Evolutionary conservation across 1,140 invertebrate genomes (phyloP), one percentile per base, ranked within the genome.

Genomic region (Bemisia tabaci): DNA sequence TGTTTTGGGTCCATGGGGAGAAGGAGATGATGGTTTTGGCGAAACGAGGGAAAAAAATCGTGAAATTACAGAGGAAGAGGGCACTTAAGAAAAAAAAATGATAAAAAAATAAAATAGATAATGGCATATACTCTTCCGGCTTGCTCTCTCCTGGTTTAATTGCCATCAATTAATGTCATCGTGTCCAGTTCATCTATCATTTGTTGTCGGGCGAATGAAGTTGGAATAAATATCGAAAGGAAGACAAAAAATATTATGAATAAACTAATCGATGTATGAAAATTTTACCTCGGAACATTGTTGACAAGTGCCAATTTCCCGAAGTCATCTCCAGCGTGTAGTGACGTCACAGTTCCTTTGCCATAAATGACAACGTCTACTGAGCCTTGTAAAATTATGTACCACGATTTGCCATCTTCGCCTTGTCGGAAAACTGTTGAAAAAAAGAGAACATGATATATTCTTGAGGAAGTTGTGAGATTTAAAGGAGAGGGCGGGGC

Each of bases 361-460:
- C 90, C 89, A 75, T 90, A 86, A 72, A 92, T 92, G 48, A 89
- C 87, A 62, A 94, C 91, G 76, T 92, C 89, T 2, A 94, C 90
- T 0, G 89, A 90, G 21, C 91, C 91, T 72, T 86, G 85, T 26
- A 94, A 80, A 68, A 94, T 86, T 59, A 94, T 90, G 78, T 91
- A 94, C 91, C 91, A 94, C 24, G 87, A 91, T 69, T 87, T 84
- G n/a, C 91, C 91, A 76, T 91, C 88, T 74, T 93, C 91, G 59
- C 91, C 91, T 80, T 94, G 91, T 75, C 90, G 89, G 76, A 94
- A 94, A 72, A 94, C 89, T 91, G 76, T 60, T 77, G 74, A 75
- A 68, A 73, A 65, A 72, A 67, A 27, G 5, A 58, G 25, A 26
- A 9, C n/a, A n/a, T 60, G 59, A 22, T 58, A 12, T 58, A 58